Evolutionary conservation across 2,113 vertebrate genomes (phyloP).

Genomic region (Coturnix japonica): DNA sequence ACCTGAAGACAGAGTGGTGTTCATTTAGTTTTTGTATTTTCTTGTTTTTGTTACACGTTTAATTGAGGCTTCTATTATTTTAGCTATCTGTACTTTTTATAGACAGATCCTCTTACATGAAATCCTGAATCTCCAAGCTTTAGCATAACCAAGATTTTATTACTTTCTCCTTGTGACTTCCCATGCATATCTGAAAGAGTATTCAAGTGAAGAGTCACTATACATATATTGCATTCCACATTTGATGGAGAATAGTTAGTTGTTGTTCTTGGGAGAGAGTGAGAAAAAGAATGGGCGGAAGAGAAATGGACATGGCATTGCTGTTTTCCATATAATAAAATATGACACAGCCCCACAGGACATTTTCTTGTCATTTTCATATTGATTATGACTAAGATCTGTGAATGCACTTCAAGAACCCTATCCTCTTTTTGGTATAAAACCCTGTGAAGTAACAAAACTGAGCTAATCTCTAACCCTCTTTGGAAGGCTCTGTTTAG

Average conservation of each 20-base stretch:
- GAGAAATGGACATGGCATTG: background rate
- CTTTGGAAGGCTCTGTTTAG: background rate
- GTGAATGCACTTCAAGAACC: background rate
- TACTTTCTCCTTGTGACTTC: background rate
- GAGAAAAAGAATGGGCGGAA: background rate
- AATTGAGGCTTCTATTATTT: background rate
- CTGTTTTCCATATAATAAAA: background rate
- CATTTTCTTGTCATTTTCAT: background rate
- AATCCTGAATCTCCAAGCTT: background rate
- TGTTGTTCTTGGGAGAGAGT: background rate
- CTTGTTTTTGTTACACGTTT: background rate
- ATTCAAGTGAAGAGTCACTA: background rate
- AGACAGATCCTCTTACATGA: background rate
- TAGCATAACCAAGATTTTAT: background rate
- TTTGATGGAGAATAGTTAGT: background rate
- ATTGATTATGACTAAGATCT: background rate
- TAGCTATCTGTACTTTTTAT: background rate
- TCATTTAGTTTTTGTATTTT: background rate
- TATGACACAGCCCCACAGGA: background rate
- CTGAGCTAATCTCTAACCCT: background rate
- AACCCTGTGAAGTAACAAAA: background rate
- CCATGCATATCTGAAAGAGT: background rate
- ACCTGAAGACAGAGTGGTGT: background rate
- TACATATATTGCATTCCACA: background rate
- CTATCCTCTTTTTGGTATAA: background rate